A percentile compares a stretch with the other conserved stretches of the same genome.
phyloP scores from a whole-genome alignment of 2,888 invertebrate species.

The Xanthorhoe spadicearia region DNA sequence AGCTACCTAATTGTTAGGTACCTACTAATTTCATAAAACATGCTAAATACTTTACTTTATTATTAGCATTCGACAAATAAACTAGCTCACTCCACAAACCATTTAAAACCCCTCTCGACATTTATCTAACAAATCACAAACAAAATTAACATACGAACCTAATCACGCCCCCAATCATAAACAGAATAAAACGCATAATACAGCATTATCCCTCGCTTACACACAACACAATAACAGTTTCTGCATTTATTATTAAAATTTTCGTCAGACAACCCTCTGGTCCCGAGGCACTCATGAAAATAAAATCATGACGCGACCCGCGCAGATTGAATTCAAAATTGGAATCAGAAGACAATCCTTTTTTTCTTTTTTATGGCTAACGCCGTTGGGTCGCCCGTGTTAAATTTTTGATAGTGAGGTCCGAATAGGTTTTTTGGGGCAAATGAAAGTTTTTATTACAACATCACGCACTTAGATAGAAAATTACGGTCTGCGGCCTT shows the following conservation, averaged over 20 bases:
- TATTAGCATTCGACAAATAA: not conserved
- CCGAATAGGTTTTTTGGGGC: conserved; percentile 23
- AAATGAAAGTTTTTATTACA: conserved; percentile 38
- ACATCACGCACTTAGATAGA: conserved; percentile 26
- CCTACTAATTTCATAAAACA: no score
- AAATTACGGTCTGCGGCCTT: conserved; percentile 36
- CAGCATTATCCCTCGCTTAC: conserved; percentile 31
- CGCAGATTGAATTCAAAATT: conserved; percentile 82
- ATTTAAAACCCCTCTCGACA: conserved; percentile 5
- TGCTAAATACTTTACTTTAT: not conserved
- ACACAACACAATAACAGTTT: conserved; percentile 40
- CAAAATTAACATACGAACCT: conserved; percentile 34
- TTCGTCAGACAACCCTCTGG: conserved; percentile 55
- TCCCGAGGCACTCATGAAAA: conserved; percentile 81
- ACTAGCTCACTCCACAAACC: not conserved
- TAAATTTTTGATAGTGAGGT: conserved; percentile 70
- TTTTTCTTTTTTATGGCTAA: conserved; percentile 75
- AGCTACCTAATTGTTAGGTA: no score
- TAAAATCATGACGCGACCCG: conserved; percentile 82
- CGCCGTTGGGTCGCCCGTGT: conserved; percentile 63
- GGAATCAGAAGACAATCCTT: conserved; percentile 82
- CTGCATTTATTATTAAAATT: conserved; percentile 72
- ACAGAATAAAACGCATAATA: conserved; percentile 31
- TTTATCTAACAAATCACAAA: conserved; percentile 29
- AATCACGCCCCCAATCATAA: conserved; percentile 37